Evolutionary conservation across 1,140 invertebrate species (phyloP).

Genomic region (Aethina tumida): DNA sequence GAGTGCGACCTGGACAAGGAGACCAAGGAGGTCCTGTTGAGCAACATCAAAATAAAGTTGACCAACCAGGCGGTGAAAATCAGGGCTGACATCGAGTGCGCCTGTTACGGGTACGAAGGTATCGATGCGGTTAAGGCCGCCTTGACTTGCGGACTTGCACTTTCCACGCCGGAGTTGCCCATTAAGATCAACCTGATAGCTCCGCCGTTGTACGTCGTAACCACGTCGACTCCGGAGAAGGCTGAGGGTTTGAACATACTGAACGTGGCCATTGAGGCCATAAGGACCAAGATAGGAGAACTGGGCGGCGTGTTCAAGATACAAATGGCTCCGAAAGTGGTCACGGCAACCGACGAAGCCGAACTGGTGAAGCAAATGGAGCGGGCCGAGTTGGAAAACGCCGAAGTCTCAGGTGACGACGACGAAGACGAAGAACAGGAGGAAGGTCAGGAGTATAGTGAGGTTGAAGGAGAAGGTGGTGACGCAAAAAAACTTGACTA

Average conservation of each 20-base stretch:
- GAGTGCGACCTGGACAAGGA: slow-evolving; percentile 92
- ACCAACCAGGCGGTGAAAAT: slow-evolving; percentile 98
- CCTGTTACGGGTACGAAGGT: slow-evolving; percentile 97
- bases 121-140: slow-evolving; percentile 98
- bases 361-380: slow-evolving; percentile 91
- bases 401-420: slow-evolving; percentile 85
- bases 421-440: slow-evolving; percentile 76
- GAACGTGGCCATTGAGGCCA: slow-evolving; percentile 79
- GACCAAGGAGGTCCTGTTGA: slow-evolving; percentile 85
- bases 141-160: slow-evolving; percentile 80
- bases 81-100: slow-evolving; percentile 94
- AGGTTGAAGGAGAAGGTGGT: slow-evolving; percentile 34
- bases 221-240: slow-evolving; percentile 94
- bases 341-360: slow-evolving; percentile 94
- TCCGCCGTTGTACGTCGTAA: slow-evolving; percentile 96
- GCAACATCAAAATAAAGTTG: slow-evolving; percentile 92
- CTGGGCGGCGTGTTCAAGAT: slow-evolving; percentile 89
- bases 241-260: slow-evolving; percentile 83
- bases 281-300: slow-evolving; percentile 73
- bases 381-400: slow-evolving; percentile 84
- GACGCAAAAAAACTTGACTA: slow-evolving; percentile 15
- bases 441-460: slow-evolving; percentile 38
- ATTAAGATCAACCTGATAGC: slow-evolving; percentile 99
- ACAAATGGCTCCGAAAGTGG: slow-evolving; percentile 94
- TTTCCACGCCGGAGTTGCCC: slow-evolving; percentile 87